Evolutionary conservation across 2,113 vertebrate genomes (phyloP), one percentile per base, ranked within the genome.

Genomic region (Zeus faber): DNA sequence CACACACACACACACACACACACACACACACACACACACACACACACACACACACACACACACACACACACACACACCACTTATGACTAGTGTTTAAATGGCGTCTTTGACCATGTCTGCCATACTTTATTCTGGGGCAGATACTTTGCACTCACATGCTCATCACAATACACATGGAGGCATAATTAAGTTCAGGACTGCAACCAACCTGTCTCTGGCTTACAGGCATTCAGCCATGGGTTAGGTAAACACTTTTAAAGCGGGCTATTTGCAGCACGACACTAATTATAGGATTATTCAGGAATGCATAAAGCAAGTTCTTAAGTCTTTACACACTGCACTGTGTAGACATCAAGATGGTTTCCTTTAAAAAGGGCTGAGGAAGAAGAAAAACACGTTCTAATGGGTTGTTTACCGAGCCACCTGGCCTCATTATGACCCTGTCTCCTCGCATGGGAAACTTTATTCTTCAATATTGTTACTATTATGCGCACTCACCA

Each of bases 231-330:
- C 33, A 23, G 26, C 22, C 3, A 9, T 11, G 20, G 11, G 16
- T 40, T 49, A 22, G 33, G 33, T 35, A 58, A 39, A 49, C 56
- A 26, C 56, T 25, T 20, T 49, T 39, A 22, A 37, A 10, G 14
- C 10, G n/a, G 22, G 29, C 46, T 17, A 39, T 39, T 59, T 18
- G 18, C 26, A 49, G 31, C 43, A 20, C 35, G 18, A 22, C n/a
- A 24, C 23, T 47, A 29, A 58, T 37, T 46, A 39, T 48, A 18
- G 24, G 46, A 47, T 37, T 58, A 45, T 35, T 49, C 44, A 37
- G 14, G 44, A 37, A 18, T 22, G 45, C 56, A 26, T 59, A 9
- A 14, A 40, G 23, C n/a, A 33, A 13, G 17, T 13, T 39, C 13
- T 25, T 49, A 23, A n/a, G n/a, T n/a, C n/a, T n/a, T n/a, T n/a